Percentiles rank a stretch among this genome's conserved stretches.
phyloP scores from a whole-genome alignment of 2,888 invertebrate species.

The Branchipolynoe longqiensis region DNA sequence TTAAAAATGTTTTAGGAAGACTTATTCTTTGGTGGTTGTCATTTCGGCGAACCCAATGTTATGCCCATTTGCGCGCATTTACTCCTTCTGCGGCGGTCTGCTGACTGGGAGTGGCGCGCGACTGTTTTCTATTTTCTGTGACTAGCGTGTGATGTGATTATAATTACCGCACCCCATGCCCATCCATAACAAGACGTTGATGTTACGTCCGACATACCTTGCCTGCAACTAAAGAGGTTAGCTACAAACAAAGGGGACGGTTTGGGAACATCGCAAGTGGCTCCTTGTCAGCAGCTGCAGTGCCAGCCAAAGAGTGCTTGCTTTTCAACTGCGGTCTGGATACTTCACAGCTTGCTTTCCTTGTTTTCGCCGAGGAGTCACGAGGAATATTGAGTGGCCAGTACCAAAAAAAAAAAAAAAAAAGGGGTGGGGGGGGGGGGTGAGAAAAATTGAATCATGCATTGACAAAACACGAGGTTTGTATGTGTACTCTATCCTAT shows the following conservation, averaged over 20 bases:
- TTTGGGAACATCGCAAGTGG: background rate
- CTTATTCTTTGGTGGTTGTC: slow-evolving; percentile 5
- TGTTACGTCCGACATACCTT: slow-evolving; percentile 16
- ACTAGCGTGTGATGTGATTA: too few relatives aligned
- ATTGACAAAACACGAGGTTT: background rate
- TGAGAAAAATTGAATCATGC: background rate
- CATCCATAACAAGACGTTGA: too few relatives aligned
- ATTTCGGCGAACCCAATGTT: background rate
- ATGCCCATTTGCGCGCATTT: too few relatives aligned
- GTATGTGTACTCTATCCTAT: slow-evolving; percentile 12
- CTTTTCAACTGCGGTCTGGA: background rate
- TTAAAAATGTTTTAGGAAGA: slow-evolving; percentile 29
- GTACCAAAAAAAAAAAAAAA: too few relatives aligned
- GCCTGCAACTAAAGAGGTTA: background rate
- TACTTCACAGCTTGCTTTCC: background rate
- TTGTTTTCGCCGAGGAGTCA: background rate
- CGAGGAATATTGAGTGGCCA: background rate
- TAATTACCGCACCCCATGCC: too few relatives aligned
- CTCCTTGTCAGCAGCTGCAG: background rate
- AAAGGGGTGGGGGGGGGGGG: too few relatives aligned
- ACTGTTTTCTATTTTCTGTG: too few relatives aligned
- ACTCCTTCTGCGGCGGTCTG: too few relatives aligned
- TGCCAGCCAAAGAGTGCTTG: too few relatives aligned
- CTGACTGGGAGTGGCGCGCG: too few relatives aligned
- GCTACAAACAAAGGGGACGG: background rate